Conservation (phyloP, 1,140 invertebrate species). For the Limonius californicus region DNA sequence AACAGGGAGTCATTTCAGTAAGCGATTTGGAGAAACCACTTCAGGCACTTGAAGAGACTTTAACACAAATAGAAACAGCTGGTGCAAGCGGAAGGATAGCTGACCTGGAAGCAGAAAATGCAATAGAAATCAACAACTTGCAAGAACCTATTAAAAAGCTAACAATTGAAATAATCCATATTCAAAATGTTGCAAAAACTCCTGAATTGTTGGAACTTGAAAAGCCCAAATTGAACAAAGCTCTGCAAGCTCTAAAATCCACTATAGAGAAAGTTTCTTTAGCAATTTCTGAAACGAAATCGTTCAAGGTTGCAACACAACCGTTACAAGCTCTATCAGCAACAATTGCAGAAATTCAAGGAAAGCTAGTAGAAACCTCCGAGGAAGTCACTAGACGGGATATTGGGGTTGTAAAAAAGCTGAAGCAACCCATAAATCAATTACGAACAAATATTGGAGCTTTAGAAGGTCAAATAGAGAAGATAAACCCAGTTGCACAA, state of each 20-base stretch:
- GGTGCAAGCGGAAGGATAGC: neutral
- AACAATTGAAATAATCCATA: neutral
- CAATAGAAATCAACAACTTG: neutral
- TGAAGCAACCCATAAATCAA: neutral
- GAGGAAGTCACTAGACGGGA: too few relatives aligned
- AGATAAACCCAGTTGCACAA: neutral
- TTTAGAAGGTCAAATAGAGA: too few relatives aligned
- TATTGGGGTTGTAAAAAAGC: too few relatives aligned
- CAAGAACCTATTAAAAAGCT: neutral
- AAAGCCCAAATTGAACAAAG: slow-evolving; percentile 4
- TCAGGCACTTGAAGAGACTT: neutral
- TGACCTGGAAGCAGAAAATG: neutral
- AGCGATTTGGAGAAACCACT: neutral
- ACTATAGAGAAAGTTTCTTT: neutral
- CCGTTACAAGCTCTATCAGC: neutral
- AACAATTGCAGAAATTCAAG: neutral
- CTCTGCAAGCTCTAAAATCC: neutral
- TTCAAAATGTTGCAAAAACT: neutral
- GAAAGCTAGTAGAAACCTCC: too few relatives aligned
- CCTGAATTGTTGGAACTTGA: neutral
- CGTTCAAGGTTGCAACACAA: neutral
- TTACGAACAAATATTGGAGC: neutral
- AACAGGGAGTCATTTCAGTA: too few relatives aligned
- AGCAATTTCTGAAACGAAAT: too few relatives aligned
- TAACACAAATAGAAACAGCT: neutral